Evolutionary conservation across 1,140 invertebrate species (phyloP).

Genomic region (Euura saliciscinereae): DNA sequence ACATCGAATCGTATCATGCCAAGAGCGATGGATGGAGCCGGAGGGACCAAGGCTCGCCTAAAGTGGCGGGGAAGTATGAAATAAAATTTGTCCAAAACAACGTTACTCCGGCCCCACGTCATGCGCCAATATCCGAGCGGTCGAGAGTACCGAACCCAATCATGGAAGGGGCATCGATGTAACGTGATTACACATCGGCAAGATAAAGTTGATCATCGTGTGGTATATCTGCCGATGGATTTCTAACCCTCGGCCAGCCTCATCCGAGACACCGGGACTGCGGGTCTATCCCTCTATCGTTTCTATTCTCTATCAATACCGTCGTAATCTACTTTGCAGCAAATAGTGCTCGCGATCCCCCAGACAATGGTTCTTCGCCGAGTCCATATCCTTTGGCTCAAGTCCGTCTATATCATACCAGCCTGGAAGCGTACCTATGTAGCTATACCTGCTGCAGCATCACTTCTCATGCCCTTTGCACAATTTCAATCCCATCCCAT

Average conservation of each 20-base stretch:
- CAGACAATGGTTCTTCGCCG: constrained; percentile 37
- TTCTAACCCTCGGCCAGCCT: constrained; percentile 21
- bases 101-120: constrained; percentile 13
- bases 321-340: constrained; percentile 52
- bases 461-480: too few relatives aligned
- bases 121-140: constrained; percentile 45
- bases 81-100: background rate
- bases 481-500: background rate
- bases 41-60: background rate
- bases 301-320: constrained; percentile 47
- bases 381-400: background rate
- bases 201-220: constrained; percentile 9
- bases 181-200: constrained; percentile 49
- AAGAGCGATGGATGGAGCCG: background rate
- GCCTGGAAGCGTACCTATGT: too few relatives aligned
- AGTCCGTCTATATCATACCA: background rate
- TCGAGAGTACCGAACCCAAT: constrained; percentile 49
- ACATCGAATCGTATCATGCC: too few relatives aligned
- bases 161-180: constrained; percentile 47
- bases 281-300: background rate
- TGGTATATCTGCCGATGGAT: background rate
- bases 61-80: background rate
- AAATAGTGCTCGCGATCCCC: constrained; percentile 48
- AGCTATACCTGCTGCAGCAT: too few relatives aligned
- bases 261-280: background rate